Percentiles rank a stretch among this genome's conserved stretches.
Evolutionary conservation across 1,140 invertebrate species (phyloP).

Genomic region (Nasonia longicornis): DNA sequence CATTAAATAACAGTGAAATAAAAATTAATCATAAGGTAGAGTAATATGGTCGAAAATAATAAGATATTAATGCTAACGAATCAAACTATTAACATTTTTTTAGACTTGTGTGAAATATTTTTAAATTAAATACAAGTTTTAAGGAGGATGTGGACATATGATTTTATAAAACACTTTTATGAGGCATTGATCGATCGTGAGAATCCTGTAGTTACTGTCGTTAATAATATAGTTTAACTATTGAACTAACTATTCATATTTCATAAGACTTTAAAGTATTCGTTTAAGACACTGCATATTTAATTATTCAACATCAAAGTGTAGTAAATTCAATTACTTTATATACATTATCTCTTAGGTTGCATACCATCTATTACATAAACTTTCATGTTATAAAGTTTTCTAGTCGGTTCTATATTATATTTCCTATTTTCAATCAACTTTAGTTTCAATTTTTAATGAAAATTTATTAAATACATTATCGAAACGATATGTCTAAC

Average conservation of each 20-base stretch:
- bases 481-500: not conserved
- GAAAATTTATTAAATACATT: not conserved
- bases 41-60: not conserved
- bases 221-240: not conserved
- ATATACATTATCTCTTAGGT: conserved; percentile 13
- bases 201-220: not conserved
- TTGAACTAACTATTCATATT: not conserved
- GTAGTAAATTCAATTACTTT: not conserved
- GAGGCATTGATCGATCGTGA: not conserved
- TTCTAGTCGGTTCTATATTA: not conserved
- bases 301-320: too few relatives aligned
- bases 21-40: conserved; percentile 1
- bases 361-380: not conserved
- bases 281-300: too few relatives aligned
- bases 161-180: not conserved
- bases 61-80: not conserved
- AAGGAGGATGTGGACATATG: conserved; percentile 18
- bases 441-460: not conserved
- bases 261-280: too few relatives aligned
- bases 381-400: not conserved
- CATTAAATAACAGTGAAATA: conserved; percentile 31
- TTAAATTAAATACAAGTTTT: conserved; percentile 5
- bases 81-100: not conserved
- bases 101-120: not conserved
- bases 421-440: not conserved